Conservation (phyloP, 2,888 invertebrate genomes). For the Silvanus unidentatus region DNA sequence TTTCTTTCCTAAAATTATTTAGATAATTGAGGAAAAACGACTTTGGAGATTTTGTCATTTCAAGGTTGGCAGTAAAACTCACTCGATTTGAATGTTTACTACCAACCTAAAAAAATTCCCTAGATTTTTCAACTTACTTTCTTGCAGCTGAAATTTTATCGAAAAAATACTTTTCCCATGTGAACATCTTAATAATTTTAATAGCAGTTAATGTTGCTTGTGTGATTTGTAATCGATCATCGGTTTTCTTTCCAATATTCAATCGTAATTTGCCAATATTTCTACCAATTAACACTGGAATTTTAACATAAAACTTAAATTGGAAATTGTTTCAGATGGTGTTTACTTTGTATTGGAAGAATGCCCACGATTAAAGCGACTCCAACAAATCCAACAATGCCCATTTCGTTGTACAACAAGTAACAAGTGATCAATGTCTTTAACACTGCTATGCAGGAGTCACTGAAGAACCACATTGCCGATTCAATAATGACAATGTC, state of each 20-base stretch:
- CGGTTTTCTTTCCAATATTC: constrained; percentile 35
- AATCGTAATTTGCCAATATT: constrained; percentile 22
- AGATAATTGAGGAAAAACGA: no score
- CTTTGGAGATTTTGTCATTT: no score
- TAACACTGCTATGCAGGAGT: constrained; percentile 84
- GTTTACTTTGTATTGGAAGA: constrained; percentile 27
- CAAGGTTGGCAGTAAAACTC: no score
- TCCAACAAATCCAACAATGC: constrained; percentile 49
- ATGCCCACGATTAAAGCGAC: constrained; percentile 46
- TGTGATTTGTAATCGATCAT: constrained; percentile 32
- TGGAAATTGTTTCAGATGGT: neutral
- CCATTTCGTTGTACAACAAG: constrained; percentile 62
- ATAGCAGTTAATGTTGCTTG: constrained; percentile 35
- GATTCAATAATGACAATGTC: constrained; percentile 88
- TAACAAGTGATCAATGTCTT: constrained; percentile 75
- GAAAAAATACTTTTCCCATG: constrained; percentile 33
- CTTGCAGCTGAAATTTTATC: constrained; percentile 50
- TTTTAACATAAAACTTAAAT: neutral
- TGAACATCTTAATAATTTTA: constrained; percentile 36
- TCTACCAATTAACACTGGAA: constrained; percentile 23
- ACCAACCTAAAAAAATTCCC: no score
- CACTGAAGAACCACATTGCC: constrained; percentile 80
- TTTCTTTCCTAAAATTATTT: constrained; percentile 6
- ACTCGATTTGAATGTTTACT: no score
- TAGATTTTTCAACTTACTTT: no score